These are phyloP conservation scores for Potamarius usumacintae DNA, from an alignment of 2,113 vertebrate genomes.

Conservation along the genomic window DNA sequence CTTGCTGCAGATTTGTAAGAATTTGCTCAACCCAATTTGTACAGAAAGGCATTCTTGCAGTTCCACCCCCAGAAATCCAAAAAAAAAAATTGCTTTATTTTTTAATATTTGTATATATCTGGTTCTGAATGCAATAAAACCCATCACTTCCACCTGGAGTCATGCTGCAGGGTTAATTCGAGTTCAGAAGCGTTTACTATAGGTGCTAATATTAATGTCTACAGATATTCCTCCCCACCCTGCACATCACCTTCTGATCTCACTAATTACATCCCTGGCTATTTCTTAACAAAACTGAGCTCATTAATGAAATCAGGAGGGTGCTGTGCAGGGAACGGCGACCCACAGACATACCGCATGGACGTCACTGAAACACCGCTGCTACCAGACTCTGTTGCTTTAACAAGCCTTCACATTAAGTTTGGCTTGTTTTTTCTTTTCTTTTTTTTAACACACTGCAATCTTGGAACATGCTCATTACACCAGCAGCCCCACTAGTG, in stretches of 20 bases:
- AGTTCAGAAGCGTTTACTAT: too few relatives aligned
- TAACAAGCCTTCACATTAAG: constrained; percentile 19
- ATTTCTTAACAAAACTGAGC: background rate
- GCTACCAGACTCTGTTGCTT: background rate
- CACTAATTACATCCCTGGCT: background rate
- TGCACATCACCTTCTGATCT: background rate
- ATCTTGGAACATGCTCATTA: background rate
- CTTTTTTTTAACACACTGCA: background rate
- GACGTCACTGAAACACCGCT: background rate
- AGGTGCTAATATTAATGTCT: background rate
- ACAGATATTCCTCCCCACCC: background rate
- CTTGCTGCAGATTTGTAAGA: background rate
- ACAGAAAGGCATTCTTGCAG: too few relatives aligned
- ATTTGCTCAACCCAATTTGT: background rate
- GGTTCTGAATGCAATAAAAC: background rate
- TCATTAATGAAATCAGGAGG: constrained; percentile 21
- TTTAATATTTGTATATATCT: background rate
- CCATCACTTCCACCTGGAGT: background rate
- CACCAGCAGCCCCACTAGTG: background rate
- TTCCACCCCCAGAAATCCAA: too few relatives aligned
- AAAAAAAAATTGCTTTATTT: background rate
- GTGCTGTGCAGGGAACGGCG: background rate
- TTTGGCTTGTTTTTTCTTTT: background rate
- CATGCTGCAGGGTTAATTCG: background rate
- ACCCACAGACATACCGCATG: background rate